Percentiles rank a stretch among this genome's conserved stretches.
Evolutionary conservation across 2,113 vertebrate genomes (phyloP).

Genomic region (Passer montanus): DNA sequence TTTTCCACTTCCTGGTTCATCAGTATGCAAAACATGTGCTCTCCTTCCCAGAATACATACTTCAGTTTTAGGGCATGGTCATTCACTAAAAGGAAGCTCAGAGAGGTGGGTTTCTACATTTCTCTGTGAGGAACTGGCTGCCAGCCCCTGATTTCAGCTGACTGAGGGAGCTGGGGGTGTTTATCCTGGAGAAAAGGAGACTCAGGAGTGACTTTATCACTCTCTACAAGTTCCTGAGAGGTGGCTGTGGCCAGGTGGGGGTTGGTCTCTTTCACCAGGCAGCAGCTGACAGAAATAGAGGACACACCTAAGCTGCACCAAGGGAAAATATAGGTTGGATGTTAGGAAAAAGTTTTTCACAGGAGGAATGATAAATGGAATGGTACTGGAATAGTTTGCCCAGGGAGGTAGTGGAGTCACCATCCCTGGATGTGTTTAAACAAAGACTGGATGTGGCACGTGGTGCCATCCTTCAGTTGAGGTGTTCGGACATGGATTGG

Average conservation of each 20-base stretch:
- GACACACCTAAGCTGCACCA: rapidly evolving
- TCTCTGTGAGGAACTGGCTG: neutral
- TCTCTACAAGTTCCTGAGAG: neutral
- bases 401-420: no score
- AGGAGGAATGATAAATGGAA: neutral
- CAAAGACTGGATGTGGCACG: neutral
- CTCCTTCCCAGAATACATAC: neutral
- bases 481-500: neutral
- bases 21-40: neutral
- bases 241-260: no score
- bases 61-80: neutral
- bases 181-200: neutral
- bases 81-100: neutral
- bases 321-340: neutral
- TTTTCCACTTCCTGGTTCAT: neutral
- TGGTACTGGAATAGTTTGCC: neutral
- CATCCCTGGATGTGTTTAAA: neutral
- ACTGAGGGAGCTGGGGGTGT: neutral
- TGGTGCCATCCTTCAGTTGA: neutral
- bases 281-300: neutral
- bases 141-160: neutral
- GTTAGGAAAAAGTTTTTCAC: neutral
- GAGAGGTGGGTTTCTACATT: neutral
- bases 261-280: neutral
- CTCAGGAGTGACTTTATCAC: no score